Evolutionary conservation across 2,797 vertebrate genomes (phyloP).

Genomic region (Tokudaia tokunoshimensis): DNA sequence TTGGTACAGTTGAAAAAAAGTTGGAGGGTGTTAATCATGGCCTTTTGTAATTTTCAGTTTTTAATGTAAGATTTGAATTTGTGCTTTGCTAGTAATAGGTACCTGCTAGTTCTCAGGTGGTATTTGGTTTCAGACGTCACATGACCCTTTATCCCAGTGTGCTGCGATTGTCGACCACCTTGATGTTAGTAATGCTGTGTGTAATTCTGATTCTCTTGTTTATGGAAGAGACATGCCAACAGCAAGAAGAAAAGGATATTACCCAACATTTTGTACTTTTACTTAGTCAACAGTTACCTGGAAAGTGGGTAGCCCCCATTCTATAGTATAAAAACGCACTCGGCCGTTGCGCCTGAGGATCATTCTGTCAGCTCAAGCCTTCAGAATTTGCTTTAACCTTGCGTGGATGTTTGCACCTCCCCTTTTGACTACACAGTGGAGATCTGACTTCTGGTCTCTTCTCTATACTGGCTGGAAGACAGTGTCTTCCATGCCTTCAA

Average conservation of each 20-base stretch:
- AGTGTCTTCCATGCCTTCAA: neutral
- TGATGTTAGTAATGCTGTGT: slow-evolving; percentile 27
- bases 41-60: slow-evolving; percentile 24
- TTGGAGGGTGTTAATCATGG: slow-evolving; percentile 59
- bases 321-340: neutral
- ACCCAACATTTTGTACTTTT: neutral
- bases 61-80: slow-evolving; percentile 17
- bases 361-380: neutral
- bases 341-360: neutral
- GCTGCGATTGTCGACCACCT: neutral
- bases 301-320: neutral
- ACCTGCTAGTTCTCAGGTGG: neutral
- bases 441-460: neutral
- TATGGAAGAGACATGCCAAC: neutral
- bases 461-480: neutral
- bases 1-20: slow-evolving; percentile 65
- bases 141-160: neutral
- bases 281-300: neutral
- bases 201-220: neutral
- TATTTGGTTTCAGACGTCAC: slow-evolving; percentile 12
- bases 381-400: neutral
- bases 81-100: neutral
- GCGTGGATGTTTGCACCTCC: neutral
- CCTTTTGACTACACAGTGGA: neutral
- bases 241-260: neutral